Evolutionary conservation across 2,113 vertebrate species (phyloP).

Genomic region (Motacilla tschutschensis): DNA sequence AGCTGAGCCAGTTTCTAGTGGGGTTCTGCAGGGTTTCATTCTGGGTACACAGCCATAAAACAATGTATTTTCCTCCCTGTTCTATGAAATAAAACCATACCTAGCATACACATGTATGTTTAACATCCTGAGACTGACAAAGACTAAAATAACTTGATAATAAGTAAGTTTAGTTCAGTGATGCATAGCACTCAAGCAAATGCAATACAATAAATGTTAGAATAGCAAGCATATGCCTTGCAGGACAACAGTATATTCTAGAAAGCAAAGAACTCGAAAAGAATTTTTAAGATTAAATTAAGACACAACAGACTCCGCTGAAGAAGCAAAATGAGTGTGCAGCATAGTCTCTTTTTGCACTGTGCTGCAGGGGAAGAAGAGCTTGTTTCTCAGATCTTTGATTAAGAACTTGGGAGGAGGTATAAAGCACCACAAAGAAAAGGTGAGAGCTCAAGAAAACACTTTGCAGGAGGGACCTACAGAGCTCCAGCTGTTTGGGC

Average conservation of each 20-base stretch:
- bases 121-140: not conserved
- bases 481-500: not conserved
- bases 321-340: not conserved
- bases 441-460: not conserved
- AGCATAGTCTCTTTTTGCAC: not conserved
- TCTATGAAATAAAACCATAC: not conserved
- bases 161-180: not conserved
- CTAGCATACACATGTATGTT: not conserved
- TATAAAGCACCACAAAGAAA: not conserved
- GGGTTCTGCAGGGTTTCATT: not conserved
- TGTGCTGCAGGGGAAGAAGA: not conserved
- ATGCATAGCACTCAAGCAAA: not conserved
- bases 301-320: not conserved
- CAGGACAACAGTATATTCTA: rapidly evolving
- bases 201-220: not conserved
- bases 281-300: not conserved
- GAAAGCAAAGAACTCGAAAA: not conserved
- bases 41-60: not conserved
- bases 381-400: not conserved
- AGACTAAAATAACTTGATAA: not conserved
- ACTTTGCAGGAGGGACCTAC: not conserved
- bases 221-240: not conserved
- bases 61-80: not conserved
- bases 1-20: not conserved
- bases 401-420: not conserved